Base-by-base conservation (phyloP, 2,113 vertebrate genomes). In the Actenoides lindsayi region DNA sequence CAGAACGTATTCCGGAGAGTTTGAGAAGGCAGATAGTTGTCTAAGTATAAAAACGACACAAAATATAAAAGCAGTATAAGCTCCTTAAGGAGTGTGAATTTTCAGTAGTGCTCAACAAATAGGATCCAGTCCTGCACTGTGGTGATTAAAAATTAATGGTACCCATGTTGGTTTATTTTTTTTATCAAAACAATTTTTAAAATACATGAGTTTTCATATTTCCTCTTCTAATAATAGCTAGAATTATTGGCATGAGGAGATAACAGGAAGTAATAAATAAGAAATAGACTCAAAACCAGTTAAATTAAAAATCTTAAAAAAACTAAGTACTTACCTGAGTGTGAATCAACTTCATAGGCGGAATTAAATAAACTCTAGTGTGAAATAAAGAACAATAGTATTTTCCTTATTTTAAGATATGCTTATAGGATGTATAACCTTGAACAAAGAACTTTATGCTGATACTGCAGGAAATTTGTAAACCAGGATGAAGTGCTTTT, bases 381-480 rank as follows among this genome's bases (percentile, higher is more conserved):
- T 83, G 77, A 78, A 91, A 50, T 57, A 71, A 54, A 91, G 25
- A 88, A 60, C 8, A 28, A 21, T 8, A 24, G 77, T 64, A 64
- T 82, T 94, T 87, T 89, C 73, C 64, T 91, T 21, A 67, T 85
- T 92, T 94, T 51, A 94, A 82, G 59, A 74, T 83, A 90, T 27
- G 13, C 35, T 90, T 80, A 75, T 89, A 50, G 94, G 44, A 19
- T 28, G 41, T 93, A 8, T 79, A 96, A 94, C 83, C 85, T 97
- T 95, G 93, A 94, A 90, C 12, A 39, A 96, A 91, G 65, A 87
- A 90, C 54, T 96, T 97, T 62, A 87, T 91, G 86, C 89, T 96
- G 92, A 69, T 95, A 92, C 51, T 95, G 94, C 73, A 91, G 80
- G 90, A 94, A 96, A 97, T 76, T 93, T 96, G 84, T 94, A 93